phyloP scores from a whole-genome alignment of 2,797 vertebrate species.

The Capromys pilorides region DNA sequence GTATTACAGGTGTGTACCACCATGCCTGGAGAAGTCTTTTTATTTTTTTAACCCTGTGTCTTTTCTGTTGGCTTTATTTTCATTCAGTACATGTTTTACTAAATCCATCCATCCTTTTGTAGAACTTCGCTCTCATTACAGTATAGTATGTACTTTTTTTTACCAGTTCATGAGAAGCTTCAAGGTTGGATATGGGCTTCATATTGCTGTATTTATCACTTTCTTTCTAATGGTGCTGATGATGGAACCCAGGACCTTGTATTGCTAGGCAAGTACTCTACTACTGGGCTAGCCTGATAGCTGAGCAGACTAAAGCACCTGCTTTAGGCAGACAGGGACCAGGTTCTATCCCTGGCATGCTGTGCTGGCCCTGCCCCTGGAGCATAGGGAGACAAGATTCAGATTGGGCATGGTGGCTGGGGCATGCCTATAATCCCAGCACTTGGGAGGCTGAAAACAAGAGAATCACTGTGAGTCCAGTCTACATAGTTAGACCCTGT shows the following conservation, averaged over 20 bases:
- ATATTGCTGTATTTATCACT: not conserved
- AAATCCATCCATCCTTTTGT: not conserved
- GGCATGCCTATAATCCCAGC: no score
- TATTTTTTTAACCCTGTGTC: not conserved
- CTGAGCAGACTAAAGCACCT: no score
- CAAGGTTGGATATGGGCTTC: not conserved
- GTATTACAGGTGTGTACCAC: not conserved
- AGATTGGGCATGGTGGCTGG: no score
- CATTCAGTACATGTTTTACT: conserved; percentile 1
- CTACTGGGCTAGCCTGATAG: not conserved
- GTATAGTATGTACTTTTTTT: conserved; percentile 23
- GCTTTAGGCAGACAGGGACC: no score
- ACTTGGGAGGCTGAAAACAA: no score
- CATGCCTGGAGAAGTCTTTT: not conserved
- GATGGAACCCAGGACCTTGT: not conserved
- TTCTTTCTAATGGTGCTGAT: not conserved
- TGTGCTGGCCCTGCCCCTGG: no score
- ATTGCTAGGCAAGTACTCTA: not conserved
- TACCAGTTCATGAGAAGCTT: conserved; percentile 16
- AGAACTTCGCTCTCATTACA: conserved; percentile 31
- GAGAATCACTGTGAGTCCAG: no score
- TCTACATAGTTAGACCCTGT: no score
- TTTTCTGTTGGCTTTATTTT: conserved; percentile 8
- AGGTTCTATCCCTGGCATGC: no score
- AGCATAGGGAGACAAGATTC: no score